Percentiles rank a stretch among this genome's conserved stretches.
Conservation (phyloP, 1,140 invertebrate species). For the Drosophila seguyi region DNA sequence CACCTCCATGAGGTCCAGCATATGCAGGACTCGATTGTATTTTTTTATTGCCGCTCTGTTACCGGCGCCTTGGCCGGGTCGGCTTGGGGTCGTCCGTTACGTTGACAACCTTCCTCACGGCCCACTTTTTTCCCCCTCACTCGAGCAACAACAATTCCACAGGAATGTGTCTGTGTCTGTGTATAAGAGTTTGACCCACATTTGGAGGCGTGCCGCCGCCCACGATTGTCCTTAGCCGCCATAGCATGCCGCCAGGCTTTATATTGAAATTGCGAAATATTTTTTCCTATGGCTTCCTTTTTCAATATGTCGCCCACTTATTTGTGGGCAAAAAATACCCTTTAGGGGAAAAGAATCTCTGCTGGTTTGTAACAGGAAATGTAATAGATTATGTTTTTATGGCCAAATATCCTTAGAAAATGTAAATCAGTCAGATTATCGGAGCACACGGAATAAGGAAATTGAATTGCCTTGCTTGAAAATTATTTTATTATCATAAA, state of each 20-base stretch:
- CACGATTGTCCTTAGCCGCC: slow-evolving; percentile 47
- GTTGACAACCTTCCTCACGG: slow-evolving; percentile 64
- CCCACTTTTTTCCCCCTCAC: neutral
- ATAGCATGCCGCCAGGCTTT: slow-evolving; percentile 65
- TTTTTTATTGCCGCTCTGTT: slow-evolving; percentile 41
- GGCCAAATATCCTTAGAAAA: neutral
- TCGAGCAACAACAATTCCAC: slow-evolving; percentile 48
- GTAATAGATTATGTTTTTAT: neutral
- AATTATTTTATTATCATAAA: neutral
- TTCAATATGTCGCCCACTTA: slow-evolving; percentile 64
- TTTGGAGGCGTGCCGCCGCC: slow-evolving; percentile 63
- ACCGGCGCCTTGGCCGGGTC: slow-evolving; percentile 65
- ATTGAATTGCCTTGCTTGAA: neutral
- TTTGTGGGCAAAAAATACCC: slow-evolving; percentile 30
- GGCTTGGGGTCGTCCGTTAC: slow-evolving; percentile 72
- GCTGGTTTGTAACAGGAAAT: slow-evolving; percentile 6
- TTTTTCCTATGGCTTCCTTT: slow-evolving; percentile 26
- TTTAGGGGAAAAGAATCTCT: neutral
- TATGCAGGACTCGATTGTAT: slow-evolving; percentile 41
- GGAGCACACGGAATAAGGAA: neutral
- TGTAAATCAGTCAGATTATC: neutral
- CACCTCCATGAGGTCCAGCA: slow-evolving; percentile 30
- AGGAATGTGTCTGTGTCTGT: slow-evolving; percentile 17
- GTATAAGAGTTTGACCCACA: slow-evolving; percentile 69
- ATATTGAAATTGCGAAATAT: slow-evolving; percentile 76